Base-by-base conservation (phyloP, 1,140 invertebrate genomes). In the Euwallacea similis region DNA sequence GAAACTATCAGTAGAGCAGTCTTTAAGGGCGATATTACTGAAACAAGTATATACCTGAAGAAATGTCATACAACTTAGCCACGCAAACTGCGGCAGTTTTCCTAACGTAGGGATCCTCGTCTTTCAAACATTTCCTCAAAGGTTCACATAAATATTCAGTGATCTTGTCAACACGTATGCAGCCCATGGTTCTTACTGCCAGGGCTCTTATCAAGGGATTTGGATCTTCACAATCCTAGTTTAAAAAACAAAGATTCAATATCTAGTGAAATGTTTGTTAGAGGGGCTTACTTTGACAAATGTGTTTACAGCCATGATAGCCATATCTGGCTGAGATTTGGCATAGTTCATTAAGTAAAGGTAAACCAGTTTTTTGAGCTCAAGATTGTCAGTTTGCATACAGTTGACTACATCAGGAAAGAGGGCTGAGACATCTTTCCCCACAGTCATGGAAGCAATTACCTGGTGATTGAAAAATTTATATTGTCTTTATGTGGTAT, bases 341-440 rank as follows among this genome's bases (percentile, higher is more conserved):
- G 98, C 98, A 86, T 99, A 99, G 83, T 99, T 99, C 98, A 99
- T 99, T 66, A 99, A 84, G 82, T 99, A 99, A 15, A 99, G 85
- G 81, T 99, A 99, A 0, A 99, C 98, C 47, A 99, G 86, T 80
- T 99, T 99, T 85, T 99, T 99, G 74, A 99, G 83, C 83, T 99
- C 98, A 80, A 99, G 86, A 84, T 99, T 99, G 82, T 99, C 98
- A 7, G 98, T 99, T 84, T 99, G 98, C 97, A 99, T 99, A 81
- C 98, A 99, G 82, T 99, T 99, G 33, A 99, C 96, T 42, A 99
- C 98, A 84, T 99, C 98, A 7, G 98, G 97, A 82, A 99, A 99
- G 1, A 99, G 84, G 8, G 97, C 96, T 4, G 93, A 95, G 0
- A 95, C 93, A 89, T 95, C 93, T 85, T 96, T 95, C 46, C 98